Evolutionary conservation across 2,888 invertebrate species (phyloP).

Genomic region (Octodonta nipae): DNA sequence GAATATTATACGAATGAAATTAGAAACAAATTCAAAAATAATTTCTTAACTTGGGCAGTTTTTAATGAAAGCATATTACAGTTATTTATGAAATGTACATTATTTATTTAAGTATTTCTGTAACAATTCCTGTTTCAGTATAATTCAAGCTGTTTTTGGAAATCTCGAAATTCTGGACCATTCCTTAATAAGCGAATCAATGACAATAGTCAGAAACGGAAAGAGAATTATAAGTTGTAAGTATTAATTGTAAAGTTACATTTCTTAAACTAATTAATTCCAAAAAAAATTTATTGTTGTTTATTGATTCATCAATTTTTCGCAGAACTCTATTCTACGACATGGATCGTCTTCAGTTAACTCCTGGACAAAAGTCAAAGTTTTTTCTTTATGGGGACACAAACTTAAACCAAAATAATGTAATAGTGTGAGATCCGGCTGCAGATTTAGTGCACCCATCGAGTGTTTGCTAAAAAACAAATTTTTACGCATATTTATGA

Average conservation of each 20-base stretch:
- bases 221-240: conserved; percentile 57
- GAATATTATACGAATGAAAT: too few species aligned
- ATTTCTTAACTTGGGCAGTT: neutral
- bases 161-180: conserved; percentile 54
- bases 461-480: too few species aligned
- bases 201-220: conserved; percentile 53
- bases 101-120: neutral
- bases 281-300: neutral
- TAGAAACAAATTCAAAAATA: too few species aligned
- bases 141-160: conserved; percentile 63
- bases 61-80: neutral
- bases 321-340: too few species aligned
- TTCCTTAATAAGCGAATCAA: conserved; percentile 54
- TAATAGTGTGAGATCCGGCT: too few species aligned
- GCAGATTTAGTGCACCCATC: too few species aligned
- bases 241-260: conserved; percentile 19
- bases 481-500: too few species aligned
- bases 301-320: neutral
- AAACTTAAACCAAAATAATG: too few species aligned
- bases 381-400: too few species aligned
- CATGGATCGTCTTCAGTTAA: too few species aligned
- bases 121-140: conserved; percentile 34
- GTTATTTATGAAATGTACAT: neutral
- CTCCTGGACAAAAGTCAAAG: too few species aligned
- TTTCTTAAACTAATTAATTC: too few species aligned